Evolutionary conservation across 2,113 vertebrate genomes (phyloP), one percentile per base, ranked within the genome.

Genomic region (Engraulis encrasicolus): DNA sequence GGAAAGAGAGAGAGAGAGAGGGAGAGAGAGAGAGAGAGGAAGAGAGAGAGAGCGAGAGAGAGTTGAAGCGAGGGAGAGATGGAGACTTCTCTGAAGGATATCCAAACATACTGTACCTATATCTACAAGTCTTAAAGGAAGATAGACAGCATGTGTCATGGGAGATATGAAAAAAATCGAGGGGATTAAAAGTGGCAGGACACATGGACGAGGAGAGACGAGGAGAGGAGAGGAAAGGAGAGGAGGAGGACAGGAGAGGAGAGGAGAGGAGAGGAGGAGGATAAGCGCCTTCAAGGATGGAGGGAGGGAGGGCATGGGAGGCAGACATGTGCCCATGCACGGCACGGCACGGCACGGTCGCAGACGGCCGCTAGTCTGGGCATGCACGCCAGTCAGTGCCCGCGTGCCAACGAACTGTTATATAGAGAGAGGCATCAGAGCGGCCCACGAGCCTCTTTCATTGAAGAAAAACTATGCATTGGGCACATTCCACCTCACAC

Each of bases 341-440:
- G 79, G 79, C 81, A n/a, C n/a, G n/a, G n/a, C n/a, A n/a, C n/a
- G n/a, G 50, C 50, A 86, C 81, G 79, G 79, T 82, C 80, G 74
- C 71, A 31, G 52, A 82, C 80, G 82, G 83, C 83, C 81, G 83
- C 84, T 83, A 84, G 85, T 83, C 86, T 48, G 84, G 86, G 82
- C 88, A 86, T 71, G 85, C 88, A 86, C 58, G 85, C 80, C 85
- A 52, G 80, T 48, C 5, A 15, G 49, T 84, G 86, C 84, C 82
- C 84, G 78, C 36, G 36, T 34, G 52, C 83, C 83, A 88, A 87
- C 50, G 78, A 50, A 77, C 36, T 0, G 50, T n/a, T n/a, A n/a
- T n/a, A 78, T 83, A 58, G 40, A 87, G 81, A 86, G 78, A 83
- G 79, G 83, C 74, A 85, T 61, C 83, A 78, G 83, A 81, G 61